Conservation (phyloP, 2,888 invertebrate genomes). For the Cistogaster globosa region DNA sequence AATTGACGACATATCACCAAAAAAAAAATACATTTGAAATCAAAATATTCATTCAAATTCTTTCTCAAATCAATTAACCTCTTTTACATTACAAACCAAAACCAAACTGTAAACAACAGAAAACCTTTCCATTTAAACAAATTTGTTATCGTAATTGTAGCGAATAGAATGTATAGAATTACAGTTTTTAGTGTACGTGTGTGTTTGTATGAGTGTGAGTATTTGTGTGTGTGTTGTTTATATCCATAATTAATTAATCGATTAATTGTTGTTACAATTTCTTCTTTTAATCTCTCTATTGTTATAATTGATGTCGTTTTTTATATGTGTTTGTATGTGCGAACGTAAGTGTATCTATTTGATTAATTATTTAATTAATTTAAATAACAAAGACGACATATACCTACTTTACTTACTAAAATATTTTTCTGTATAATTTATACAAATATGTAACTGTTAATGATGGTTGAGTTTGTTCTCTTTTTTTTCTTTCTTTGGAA, state of each 20-base stretch:
- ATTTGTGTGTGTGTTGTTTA: constrained; percentile 32
- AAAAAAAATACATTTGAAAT: background rate
- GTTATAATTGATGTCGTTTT: constrained; percentile 40
- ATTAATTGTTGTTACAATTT: constrained; percentile 34
- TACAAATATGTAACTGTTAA: background rate
- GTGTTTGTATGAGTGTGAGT: constrained; percentile 30
- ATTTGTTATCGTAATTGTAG: constrained; percentile 34
- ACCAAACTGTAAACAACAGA: constrained; percentile 10
- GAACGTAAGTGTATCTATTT: background rate
- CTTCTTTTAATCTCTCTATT: background rate
- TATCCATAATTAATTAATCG: constrained; percentile 31
- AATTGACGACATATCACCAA: too few species aligned
- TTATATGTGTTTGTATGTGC: constrained; percentile 9
- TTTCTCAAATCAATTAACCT: constrained; percentile 21
- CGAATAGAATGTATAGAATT: background rate
- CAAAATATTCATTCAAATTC: constrained; percentile 4
- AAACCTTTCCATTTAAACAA: constrained; percentile 27
- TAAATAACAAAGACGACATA: background rate
- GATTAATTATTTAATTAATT: constrained; percentile 3
- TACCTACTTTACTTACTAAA: background rate
- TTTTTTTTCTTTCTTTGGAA: too few species aligned
- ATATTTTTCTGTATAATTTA: background rate
- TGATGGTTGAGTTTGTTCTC: background rate
- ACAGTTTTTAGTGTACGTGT: constrained; percentile 24
- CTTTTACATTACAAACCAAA: constrained; percentile 21